Conservation (phyloP, 2,888 invertebrate genomes). For the Sisyra terminalis region DNA sequence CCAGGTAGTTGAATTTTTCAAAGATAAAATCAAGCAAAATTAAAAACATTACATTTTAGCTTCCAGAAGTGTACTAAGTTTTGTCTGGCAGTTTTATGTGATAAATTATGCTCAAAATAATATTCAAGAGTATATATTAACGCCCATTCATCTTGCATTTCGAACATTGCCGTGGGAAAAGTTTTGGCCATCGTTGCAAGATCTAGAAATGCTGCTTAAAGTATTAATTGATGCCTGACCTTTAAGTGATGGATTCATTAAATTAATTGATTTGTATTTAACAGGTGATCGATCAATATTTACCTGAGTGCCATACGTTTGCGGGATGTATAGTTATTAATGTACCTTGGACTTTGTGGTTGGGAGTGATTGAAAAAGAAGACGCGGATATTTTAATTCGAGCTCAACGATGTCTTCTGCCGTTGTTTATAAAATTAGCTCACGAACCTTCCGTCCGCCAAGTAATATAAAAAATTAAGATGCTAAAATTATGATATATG, state of each 20-base stretch:
- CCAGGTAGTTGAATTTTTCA: constrained; percentile 26
- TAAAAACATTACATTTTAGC: constrained; percentile 20
- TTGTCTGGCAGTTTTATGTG: constrained; percentile 54
- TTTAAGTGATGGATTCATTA: not conserved
- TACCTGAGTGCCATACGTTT: constrained; percentile 54
- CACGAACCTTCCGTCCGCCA: constrained; percentile 55
- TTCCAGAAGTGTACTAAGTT: constrained; percentile 37
- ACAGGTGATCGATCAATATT: constrained; percentile 41
- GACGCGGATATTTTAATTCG: constrained; percentile 26
- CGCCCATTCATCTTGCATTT: constrained; percentile 46
- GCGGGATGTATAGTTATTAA: constrained; percentile 51
- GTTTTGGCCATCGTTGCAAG: constrained; percentile 45
- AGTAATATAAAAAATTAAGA: constrained; percentile 9
- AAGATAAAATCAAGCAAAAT: not conserved
- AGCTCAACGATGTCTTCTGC: constrained; percentile 44
- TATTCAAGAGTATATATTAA: constrained; percentile 45
- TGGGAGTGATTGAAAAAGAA: constrained; percentile 27
- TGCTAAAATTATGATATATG: too few relatives aligned
- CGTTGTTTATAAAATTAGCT: constrained; percentile 52
- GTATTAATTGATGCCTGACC: constrained; percentile 21
- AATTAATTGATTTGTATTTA: constrained; percentile 9
- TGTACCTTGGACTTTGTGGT: constrained; percentile 48
- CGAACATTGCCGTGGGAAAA: constrained; percentile 51
- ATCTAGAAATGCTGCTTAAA: constrained; percentile 52
- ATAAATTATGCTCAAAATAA: constrained; percentile 44